Base-by-base conservation (phyloP, 2,797 vertebrate genomes). In the Aplochiton taeniatus region DNA sequence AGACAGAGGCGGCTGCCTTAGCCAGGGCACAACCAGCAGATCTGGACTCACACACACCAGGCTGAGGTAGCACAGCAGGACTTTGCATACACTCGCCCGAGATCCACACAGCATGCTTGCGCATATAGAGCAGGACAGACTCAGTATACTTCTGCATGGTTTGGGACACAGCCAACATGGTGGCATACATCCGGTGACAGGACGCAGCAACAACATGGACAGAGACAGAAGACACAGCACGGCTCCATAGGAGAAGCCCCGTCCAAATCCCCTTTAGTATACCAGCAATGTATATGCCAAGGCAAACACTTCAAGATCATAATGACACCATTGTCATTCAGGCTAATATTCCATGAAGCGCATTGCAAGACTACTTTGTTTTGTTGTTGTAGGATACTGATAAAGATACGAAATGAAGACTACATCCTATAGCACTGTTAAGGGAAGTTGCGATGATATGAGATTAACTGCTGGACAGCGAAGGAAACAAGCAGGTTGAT, bases 11-110 rank as follows among this genome's bases (percentile, higher is more conserved):
- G 46, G 51, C 80, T 69, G 80, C 81, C 77, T 85, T 77, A 46
- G 69, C 81, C 76, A 80, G 82, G 85, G 80, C 74, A 43, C 61
- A 76, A 77, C 76, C 76, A 76, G 78, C 78, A 60, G 63, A 77
- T 81, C 75, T 77, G 79, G 75, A 63, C 73, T 77, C 68, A 48
- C 72, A 78, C 18, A 54, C n/a, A 16, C 75, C 8, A 73, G 68
- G 66, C 63, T 48, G 55, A 64, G 70, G 76, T 73, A 19, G 49
- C 70, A 50, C 77, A 68, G 82, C 66, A 48, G 72, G 75, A 66
- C 66, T 75, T 77, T 42, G 75, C 72, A 73, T 77, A 76, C 76
- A 73, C 64, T 59, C 66, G 62, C 74, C 75, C 53, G 70, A 76
- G 80, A 79, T 48, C 68, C 53, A 68, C 69, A 62, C 69, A 59